Evolutionary conservation across 2,113 vertebrate genomes (phyloP).

Genomic region (Siphamia tubifer): DNA sequence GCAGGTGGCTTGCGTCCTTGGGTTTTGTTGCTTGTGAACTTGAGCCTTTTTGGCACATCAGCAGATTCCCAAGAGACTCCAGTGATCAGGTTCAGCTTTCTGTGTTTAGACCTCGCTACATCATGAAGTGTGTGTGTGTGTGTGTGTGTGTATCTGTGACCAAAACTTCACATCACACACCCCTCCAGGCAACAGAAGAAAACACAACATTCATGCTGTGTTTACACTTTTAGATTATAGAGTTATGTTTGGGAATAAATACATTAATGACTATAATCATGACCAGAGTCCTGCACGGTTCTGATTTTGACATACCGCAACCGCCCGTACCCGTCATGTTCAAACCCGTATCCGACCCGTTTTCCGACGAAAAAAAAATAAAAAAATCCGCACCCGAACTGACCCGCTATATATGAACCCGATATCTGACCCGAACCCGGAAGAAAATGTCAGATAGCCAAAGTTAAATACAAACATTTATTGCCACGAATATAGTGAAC

Average conservation of each 20-base stretch:
- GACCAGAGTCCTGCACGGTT: no score
- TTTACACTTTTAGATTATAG: background rate
- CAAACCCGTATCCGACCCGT: no score
- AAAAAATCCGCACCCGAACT: no score
- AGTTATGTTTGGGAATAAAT: background rate
- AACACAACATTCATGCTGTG: background rate
- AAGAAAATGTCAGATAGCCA: no score
- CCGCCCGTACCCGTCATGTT: no score
- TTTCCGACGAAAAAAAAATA: no score
- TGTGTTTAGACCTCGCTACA: slow-evolving; percentile 61
- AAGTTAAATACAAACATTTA: no score
- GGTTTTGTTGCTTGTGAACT: slow-evolving; percentile 75
- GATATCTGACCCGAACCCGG: no score
- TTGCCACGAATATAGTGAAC: no score
- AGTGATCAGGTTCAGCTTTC: slow-evolving; percentile 67
- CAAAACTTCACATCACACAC: background rate
- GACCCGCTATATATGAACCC: no score
- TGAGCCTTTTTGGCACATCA: slow-evolving; percentile 76
- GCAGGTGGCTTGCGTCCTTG: slow-evolving; percentile 79
- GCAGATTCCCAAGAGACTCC: slow-evolving; percentile 66
- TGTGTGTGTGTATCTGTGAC: slow-evolving; percentile 26
- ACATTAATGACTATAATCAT: background rate
- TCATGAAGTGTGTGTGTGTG: slow-evolving; percentile 18
- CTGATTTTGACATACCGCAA: no score
- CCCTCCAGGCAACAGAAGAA: background rate